A percentile compares a stretch with the other conserved stretches of the same genome.
Evolutionary conservation across 2,113 vertebrate species (phyloP).

Genomic region (Gopherus flavomarginatus): DNA sequence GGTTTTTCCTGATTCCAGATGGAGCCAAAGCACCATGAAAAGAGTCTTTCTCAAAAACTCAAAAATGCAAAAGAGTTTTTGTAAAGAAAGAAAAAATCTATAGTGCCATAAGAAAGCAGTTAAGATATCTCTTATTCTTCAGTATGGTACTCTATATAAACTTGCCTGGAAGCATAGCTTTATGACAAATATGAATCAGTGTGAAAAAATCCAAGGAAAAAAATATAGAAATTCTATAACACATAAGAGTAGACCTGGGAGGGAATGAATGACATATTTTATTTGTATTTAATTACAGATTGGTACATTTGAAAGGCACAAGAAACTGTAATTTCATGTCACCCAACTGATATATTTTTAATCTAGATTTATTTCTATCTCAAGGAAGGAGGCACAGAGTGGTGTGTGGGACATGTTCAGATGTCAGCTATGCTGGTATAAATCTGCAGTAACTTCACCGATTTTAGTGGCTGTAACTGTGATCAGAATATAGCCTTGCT

Average conservation of each 20-base stretch:
- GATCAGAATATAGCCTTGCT: not conserved
- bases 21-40: not conserved
- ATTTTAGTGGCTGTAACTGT: not conserved
- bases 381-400: not conserved
- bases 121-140: not conserved
- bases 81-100: not conserved
- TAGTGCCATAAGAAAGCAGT: not conserved
- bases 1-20: not conserved
- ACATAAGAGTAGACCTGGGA: not conserved
- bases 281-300: not conserved
- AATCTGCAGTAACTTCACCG: not conserved
- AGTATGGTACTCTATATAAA: not conserved
- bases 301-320: not conserved
- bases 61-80: not conserved
- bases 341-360: fast-evolving
- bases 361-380: not conserved
- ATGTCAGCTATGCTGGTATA: not conserved
- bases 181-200: not conserved
- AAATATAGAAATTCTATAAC: not conserved
- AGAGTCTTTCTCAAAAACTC: not conserved
- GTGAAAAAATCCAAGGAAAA: not conserved
- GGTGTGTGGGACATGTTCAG: not conserved
- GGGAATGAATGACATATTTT: not conserved
- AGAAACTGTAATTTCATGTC: not conserved
- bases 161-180: not conserved